Conservation (phyloP, 2,888 invertebrate species). For the Chaetogeoica ovagalla region DNA sequence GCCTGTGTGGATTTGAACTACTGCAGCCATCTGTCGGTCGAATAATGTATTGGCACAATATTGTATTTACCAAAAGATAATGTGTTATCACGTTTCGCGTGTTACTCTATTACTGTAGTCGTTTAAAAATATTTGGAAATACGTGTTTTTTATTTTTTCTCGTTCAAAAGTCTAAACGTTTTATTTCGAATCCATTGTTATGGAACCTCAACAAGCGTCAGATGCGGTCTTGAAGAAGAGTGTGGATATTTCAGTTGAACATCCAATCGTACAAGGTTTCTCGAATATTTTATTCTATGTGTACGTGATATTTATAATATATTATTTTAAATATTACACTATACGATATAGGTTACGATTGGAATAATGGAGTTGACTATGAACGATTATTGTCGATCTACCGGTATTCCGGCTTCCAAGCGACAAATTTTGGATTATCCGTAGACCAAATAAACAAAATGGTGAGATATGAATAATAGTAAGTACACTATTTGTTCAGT, state of each 20-base stretch:
- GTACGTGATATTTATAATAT: neutral
- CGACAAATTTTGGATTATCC: conserved; percentile 90
- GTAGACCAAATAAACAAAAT: conserved; percentile 90
- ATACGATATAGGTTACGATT: conserved; percentile 77
- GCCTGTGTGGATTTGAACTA: no score
- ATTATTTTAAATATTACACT: conserved; percentile 17
- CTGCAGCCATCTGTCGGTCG: no score
- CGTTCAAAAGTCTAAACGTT: neutral
- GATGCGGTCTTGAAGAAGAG: conserved; percentile 75
- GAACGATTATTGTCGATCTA: conserved; percentile 80
- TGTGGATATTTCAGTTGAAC: conserved; percentile 68
- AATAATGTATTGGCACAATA: no score
- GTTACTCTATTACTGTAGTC: neutral
- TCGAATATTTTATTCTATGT: neutral
- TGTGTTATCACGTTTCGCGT: neutral
- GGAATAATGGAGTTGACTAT: conserved; percentile 86
- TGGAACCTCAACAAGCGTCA: conserved; percentile 62
- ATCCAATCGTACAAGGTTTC: conserved; percentile 67
- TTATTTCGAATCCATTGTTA: neutral
- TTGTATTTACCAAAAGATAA: no score
- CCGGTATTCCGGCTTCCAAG: conserved; percentile 89
- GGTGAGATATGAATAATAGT: conserved; percentile 62
- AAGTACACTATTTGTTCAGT: neutral
- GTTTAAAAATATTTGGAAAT: no score
- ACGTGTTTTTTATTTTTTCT: neutral